Conservation (phyloP, 2,888 invertebrate genomes). For the Phyllotreta striolata region DNA sequence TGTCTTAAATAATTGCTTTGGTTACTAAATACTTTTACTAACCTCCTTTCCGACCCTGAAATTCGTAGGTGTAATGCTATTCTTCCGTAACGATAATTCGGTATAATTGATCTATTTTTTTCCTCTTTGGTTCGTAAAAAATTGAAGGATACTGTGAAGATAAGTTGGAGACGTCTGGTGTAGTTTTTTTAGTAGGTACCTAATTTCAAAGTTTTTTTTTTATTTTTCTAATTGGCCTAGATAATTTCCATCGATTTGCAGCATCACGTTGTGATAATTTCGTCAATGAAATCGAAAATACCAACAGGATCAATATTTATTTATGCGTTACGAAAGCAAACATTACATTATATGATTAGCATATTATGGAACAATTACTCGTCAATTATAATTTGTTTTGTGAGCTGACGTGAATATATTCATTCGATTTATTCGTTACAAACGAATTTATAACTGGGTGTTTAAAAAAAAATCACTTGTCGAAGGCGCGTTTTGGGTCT, state of each 20-base stretch:
- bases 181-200: too few species aligned
- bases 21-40: conserved; percentile 41
- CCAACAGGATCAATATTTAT: too few species aligned
- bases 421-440: too few species aligned
- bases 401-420: too few species aligned
- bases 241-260: too few species aligned
- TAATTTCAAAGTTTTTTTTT: not conserved
- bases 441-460: too few species aligned
- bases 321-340: too few species aligned
- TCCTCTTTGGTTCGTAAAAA: conserved; percentile 1
- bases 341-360: too few species aligned
- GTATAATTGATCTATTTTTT: conserved; percentile 3
- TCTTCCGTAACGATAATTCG: conserved; percentile 9
- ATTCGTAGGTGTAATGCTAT: conserved; percentile 21
- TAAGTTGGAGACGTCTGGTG: not conserved
- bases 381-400: too few species aligned
- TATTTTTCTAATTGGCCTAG: not conserved
- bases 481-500: conserved; percentile 1
- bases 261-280: too few species aligned
- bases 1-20: conserved; percentile 29
- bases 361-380: too few species aligned
- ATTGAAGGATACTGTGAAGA: not conserved
- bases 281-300: too few species aligned
- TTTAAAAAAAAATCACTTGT: not conserved
- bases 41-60: conserved; percentile 34